phyloP scores from a whole-genome alignment of 2,888 invertebrate genomes.

The Polydrusus tereticollis region DNA sequence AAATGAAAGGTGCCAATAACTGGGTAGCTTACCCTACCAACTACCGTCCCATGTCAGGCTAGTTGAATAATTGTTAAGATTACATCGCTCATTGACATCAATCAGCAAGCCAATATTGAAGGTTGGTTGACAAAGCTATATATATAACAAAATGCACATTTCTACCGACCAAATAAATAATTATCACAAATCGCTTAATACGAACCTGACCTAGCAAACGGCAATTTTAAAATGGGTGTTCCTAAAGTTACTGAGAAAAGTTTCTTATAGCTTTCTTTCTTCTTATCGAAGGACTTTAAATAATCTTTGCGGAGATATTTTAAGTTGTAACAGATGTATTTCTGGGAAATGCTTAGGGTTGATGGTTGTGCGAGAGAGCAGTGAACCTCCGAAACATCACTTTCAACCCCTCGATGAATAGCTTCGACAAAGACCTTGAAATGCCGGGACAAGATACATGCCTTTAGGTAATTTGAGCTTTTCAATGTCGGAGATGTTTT shows the following conservation, averaged over 20 bases:
- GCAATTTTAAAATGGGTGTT: slow-evolving; percentile 42
- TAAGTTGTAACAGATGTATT: slow-evolving; percentile 60
- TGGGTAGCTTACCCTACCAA: no score
- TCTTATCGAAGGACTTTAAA: slow-evolving; percentile 55
- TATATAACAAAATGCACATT: not conserved
- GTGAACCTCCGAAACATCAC: slow-evolving; percentile 54
- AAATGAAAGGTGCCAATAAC: no score
- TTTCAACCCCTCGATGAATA: slow-evolving; percentile 43
- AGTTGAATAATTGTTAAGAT: no score
- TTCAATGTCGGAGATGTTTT: not conserved
- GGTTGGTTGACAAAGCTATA: no score
- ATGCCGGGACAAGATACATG: slow-evolving; percentile 23
- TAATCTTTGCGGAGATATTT: slow-evolving; percentile 58
- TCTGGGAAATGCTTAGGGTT: slow-evolving; percentile 54
- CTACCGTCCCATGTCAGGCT: no score
- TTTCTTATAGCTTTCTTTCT: slow-evolving; percentile 52
- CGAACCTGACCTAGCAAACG: slow-evolving; percentile 29
- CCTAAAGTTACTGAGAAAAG: slow-evolving; percentile 50
- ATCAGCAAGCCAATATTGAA: no score
- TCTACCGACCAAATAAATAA: no score
- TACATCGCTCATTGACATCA: no score
- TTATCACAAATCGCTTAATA: not conserved
- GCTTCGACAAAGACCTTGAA: slow-evolving; percentile 30
- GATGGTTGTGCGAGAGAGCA: slow-evolving; percentile 48
- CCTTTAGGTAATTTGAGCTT: slow-evolving; percentile 30